These are phyloP conservation scores for Xanthorhoe designata DNA, from an alignment of 2,888 invertebrate genomes.

Conservation along the genomic window DNA sequence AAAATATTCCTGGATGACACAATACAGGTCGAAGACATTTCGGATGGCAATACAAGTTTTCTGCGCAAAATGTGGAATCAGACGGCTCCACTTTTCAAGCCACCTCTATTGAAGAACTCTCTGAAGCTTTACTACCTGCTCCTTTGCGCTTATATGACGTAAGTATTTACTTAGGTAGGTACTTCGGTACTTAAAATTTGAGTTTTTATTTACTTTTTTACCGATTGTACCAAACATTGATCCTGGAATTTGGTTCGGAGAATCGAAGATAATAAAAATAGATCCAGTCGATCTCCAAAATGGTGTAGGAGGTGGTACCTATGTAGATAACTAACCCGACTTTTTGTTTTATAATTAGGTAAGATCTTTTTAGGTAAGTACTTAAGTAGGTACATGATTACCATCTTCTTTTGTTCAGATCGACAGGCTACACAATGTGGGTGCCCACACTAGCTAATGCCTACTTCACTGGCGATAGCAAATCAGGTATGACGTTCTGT, in stretches of 20 bases:
- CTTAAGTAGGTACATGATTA: slow-evolving; percentile 1
- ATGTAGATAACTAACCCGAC: too few species aligned
- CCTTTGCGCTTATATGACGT: slow-evolving; percentile 75
- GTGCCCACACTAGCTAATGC: slow-evolving; percentile 73
- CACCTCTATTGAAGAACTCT: slow-evolving; percentile 68
- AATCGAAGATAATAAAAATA: too few species aligned
- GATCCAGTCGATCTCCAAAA: too few species aligned
- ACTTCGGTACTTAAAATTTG: too few species aligned
- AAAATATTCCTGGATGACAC: slow-evolving; percentile 60
- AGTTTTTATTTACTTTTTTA: too few species aligned
- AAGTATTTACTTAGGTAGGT: slow-evolving; percentile 44
- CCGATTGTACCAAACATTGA: too few species aligned
- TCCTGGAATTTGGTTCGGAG: too few species aligned
- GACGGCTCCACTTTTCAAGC: slow-evolving; percentile 73
- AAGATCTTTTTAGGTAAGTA: too few species aligned
- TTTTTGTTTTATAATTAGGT: too few species aligned
- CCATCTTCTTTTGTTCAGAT: slow-evolving; percentile 49
- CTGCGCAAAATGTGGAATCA: slow-evolving; percentile 70
- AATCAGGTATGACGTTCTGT: slow-evolving; percentile 64
- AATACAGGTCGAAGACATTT: slow-evolving; percentile 29
- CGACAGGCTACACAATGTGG: slow-evolving; percentile 76
- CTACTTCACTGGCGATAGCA: slow-evolving; percentile 63
- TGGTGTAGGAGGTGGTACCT: too few species aligned
- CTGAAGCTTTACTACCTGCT: slow-evolving; percentile 68
- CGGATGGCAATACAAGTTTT: slow-evolving; percentile 44